Conservation (phyloP, 2,888 invertebrate genomes). For the Bursaphelenchus okinawaensis region DNA sequence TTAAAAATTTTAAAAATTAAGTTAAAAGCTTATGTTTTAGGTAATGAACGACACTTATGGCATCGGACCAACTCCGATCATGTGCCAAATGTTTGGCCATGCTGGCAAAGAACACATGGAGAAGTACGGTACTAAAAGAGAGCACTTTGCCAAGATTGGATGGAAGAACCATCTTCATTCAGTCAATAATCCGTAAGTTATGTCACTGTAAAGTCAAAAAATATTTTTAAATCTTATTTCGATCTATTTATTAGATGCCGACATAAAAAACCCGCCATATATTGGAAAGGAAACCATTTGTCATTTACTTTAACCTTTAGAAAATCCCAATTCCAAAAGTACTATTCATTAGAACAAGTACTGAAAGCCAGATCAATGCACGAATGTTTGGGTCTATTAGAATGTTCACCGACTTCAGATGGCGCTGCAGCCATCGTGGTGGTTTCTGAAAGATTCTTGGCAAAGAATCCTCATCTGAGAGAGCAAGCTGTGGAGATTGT, state of each 20-base stretch:
- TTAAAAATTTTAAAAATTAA: background rate
- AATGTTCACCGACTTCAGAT: conserved; percentile 82
- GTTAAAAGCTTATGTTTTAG: conserved; percentile 66
- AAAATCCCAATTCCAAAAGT: conserved; percentile 85
- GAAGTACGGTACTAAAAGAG: conserved; percentile 80
- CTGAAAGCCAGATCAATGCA: conserved; percentile 79
- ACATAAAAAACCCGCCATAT: too few species aligned
- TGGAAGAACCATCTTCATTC: conserved; percentile 96
- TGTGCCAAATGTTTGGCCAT: conserved; percentile 92
- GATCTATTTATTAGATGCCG: too few species aligned
- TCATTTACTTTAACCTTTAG: too few species aligned
- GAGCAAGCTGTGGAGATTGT: conserved; percentile 86
- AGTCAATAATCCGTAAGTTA: conserved; percentile 79
- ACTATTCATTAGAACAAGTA: conserved; percentile 84
- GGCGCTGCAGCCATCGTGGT: conserved; percentile 90
- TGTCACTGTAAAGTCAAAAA: background rate
- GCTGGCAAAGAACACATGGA: conserved; percentile 92
- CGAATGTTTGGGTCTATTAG: conserved; percentile 86
- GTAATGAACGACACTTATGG: conserved; percentile 78
- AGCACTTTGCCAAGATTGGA: conserved; percentile 94
- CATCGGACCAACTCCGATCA: conserved; percentile 75
- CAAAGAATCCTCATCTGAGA: conserved; percentile 71
- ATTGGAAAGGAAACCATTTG: background rate
- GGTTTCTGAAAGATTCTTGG: conserved; percentile 83
- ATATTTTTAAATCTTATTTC: background rate